Evolutionary conservation across 2,888 invertebrate species (phyloP), one percentile per base, ranked within the genome.

Genomic region (Pristionchus entomophagus): DNA sequence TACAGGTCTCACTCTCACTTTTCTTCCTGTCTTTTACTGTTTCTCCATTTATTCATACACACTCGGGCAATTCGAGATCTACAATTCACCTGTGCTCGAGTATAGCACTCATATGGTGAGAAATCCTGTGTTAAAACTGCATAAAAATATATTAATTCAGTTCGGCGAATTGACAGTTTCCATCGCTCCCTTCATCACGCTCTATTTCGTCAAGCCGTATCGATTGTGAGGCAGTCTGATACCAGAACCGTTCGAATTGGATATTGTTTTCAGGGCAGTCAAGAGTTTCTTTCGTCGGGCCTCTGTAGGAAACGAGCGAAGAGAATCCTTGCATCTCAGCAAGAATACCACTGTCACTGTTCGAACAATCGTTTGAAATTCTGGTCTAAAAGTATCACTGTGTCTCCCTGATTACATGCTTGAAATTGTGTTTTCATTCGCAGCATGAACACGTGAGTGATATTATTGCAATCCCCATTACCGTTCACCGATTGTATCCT

Each of bases 41-140:
- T 77, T 77, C 45, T 77, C 77, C 0, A 49, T 77, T 12, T 77
- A 41, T 17, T 77, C 77, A 5, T 77, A 77, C 19, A 45, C 77
- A n/a, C 41, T 77, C 17, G 77, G 77, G 10, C 77, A 77, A 12
- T 77, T 77, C 19, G 77, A 77, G 14, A 77, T 77, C 5, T 1
- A n/a, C 2, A 41, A 77, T 35, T 38, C 45, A 14, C 77, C 77
- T 45, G 3, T 77, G 26, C 26, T 77, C 1, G 77, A 77, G 29
- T 77, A 77, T 29, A 77, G 45, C 45, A 77, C 77, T 29, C 77
- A 77, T 45, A 77, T 77, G n/a, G 77, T 49, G 3, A 12, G 45
- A 17, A 35, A 45, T 45, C 14, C 6, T 45, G 14, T 10, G 45
- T 10, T 10, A 14, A 14, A 45, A 45, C 14, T 14, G 14, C 6